These are phyloP conservation scores for Lagorchestes hirsutus DNA, from an alignment of 2,797 vertebrate genomes.

Conservation along the genomic window DNA sequence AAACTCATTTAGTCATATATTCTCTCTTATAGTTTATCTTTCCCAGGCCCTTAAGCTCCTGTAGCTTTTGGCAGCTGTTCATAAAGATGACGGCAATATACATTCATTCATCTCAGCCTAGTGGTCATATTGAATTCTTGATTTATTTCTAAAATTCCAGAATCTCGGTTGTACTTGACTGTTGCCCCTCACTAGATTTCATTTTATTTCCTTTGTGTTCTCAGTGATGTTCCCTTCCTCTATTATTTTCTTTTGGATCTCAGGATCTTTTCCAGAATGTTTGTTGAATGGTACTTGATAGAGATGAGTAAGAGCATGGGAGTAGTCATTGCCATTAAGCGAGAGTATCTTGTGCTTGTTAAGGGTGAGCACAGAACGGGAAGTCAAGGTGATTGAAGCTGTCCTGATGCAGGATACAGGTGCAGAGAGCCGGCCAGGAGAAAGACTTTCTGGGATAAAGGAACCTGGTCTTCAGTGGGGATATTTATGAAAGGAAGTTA, in stretches of 20 bases:
- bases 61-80: not conserved
- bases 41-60: not conserved
- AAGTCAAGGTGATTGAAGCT: not conserved
- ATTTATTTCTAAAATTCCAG: not conserved
- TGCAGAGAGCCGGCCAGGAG: not conserved
- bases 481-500: not conserved
- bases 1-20: not conserved
- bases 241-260: no score
- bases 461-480: not conserved
- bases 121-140: not conserved
- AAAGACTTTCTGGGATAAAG: not conserved
- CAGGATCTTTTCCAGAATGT: no score
- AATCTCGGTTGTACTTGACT: not conserved
- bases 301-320: no score
- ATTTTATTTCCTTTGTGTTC: not conserved
- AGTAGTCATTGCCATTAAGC: not conserved
- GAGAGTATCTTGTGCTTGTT: not conserved
- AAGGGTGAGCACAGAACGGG: not conserved
- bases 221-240: not conserved
- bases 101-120: not conserved
- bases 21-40: not conserved
- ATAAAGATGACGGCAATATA: not conserved
- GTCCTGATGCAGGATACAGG: not conserved
- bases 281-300: no score
- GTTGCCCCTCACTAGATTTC: not conserved